Percentiles rank a stretch among this genome's conserved stretches.
Evolutionary conservation across 2,113 vertebrate species (phyloP).

Genomic region (Siniperca knerii): DNA sequence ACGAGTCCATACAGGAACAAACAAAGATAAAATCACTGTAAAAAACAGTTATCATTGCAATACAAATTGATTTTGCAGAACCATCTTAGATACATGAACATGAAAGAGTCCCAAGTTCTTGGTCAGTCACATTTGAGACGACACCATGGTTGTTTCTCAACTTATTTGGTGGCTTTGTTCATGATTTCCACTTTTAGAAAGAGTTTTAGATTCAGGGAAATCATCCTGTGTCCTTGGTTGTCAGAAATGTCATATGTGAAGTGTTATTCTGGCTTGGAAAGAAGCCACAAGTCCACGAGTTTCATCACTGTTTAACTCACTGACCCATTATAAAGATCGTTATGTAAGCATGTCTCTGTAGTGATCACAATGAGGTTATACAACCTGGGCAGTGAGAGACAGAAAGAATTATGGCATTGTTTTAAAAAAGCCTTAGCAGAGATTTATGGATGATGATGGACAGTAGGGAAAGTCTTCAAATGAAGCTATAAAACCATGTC

Average conservation of each 20-base stretch:
- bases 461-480: slow-evolving; percentile 69
- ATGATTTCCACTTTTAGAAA: not conserved
- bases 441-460: slow-evolving; percentile 60
- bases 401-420: slow-evolving; percentile 25
- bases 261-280: slow-evolving; percentile 14
- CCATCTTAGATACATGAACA: slow-evolving; percentile 11
- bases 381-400: slow-evolving; percentile 27
- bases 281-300: slow-evolving; percentile 11
- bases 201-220: not conserved
- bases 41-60: slow-evolving; percentile 18
- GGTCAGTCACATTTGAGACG: slow-evolving; percentile 28
- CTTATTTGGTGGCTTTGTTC: slow-evolving; percentile 15
- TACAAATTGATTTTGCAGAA: slow-evolving; percentile 44
- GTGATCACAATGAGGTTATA: slow-evolving; percentile 43
- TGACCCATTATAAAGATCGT: slow-evolving; percentile 17
- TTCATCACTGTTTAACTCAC: slow-evolving; percentile 38
- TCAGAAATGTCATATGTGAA: not conserved
- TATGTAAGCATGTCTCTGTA: slow-evolving; percentile 17
- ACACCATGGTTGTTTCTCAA: slow-evolving; percentile 14
- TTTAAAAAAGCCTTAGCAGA: slow-evolving; percentile 23
- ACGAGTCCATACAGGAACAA: slow-evolving; percentile 36
- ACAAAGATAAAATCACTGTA: slow-evolving; percentile 41
- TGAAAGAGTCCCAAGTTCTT: slow-evolving; percentile 6
- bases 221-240: not conserved
- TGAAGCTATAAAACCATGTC: slow-evolving; percentile 51